A percentile compares a stretch with the other conserved stretches of the same genome.
Conservation (phyloP, 37 sponge, comb jelly and placozoan species). For the Petrosia ficiformis region DNA sequence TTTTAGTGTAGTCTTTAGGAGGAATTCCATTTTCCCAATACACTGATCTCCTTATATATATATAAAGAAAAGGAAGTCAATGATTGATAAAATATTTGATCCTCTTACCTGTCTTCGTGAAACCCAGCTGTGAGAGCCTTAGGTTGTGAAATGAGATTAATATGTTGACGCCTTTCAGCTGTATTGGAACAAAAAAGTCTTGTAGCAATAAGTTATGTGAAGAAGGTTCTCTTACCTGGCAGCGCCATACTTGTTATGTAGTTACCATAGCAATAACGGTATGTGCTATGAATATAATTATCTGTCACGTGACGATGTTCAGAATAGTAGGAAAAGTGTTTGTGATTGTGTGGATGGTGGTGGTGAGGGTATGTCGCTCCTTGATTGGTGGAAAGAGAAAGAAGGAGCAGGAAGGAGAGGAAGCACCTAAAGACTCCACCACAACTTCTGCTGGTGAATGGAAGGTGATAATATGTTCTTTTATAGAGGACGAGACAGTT, state of each 20-base stretch:
- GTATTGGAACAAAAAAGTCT: neutral
- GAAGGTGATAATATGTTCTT: too few relatives aligned
- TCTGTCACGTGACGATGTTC: neutral
- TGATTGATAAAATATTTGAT: neutral
- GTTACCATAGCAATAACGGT: neutral
- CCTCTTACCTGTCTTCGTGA: conserved; percentile 76
- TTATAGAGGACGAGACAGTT: neutral
- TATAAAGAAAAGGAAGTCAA: too few relatives aligned
- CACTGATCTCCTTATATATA: conserved; percentile 76
- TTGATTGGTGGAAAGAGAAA: neutral
- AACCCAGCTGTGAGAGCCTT: conserved; percentile 66
- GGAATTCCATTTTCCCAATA: conserved; percentile 83
- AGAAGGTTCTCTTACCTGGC: neutral
- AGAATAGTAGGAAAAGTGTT: neutral
- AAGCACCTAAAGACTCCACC: too few relatives aligned
- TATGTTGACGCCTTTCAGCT: neutral
- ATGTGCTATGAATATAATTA: neutral
- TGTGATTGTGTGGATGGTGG: neutral
- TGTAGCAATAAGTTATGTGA: neutral
- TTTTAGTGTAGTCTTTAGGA: conserved; percentile 60
- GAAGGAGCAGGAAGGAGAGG: neutral
- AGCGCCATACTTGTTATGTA: neutral
- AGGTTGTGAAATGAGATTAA: conserved; percentile 26
- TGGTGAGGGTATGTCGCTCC: neutral
- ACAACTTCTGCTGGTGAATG: too few relatives aligned